Base-by-base conservation (phyloP, 2,888 invertebrate species). In the Cataglyphis albicans region DNA sequence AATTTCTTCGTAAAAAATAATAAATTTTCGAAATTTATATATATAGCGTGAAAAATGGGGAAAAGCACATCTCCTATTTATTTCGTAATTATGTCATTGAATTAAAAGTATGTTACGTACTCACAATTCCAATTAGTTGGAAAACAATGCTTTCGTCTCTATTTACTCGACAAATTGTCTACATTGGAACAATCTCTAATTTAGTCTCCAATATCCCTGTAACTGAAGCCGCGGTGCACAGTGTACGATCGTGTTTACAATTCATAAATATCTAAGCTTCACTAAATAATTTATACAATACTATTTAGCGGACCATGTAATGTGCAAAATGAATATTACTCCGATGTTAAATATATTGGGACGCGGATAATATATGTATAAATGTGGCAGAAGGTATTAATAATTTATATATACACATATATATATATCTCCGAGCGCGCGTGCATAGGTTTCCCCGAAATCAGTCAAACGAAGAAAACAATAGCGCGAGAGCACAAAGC, bases 401-500 rank as follows among this genome's bases (percentile, higher is more conserved):
- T 80, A 61, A 68, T 59, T 25, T n/a, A 55, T 5, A 25, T 7
- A 9, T 52, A 15, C 15, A 18, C 0, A 21, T 21, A 21, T 21
- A 21, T 55, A 55, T 4, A 38, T 4, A 21, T 7, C 5, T 52
- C 29, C 12, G 12, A 4, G 6, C 18, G n/a, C 6, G 4, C 21
- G 7, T 10, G 12, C 9, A 10, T 57, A 59, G 10, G 44, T 57
- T 68, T 29, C 67, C 55, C 55, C 70, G 44, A 59, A 70, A 67
- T 67, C 76, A 57, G 65, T 55, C 41, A 67, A 70, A 70, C 70
- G 78, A 80, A 80, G 78, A 80, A 80, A 80, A 80, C 78, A 80
- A 80, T 80, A 80, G 70, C 70, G 70, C 68, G 59, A 44, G 44
- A 68, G 44, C 70, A 80, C 78, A 80, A 80, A 80, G 78, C 78